phyloP scores from a whole-genome alignment of 2,888 invertebrate genomes.

The Pristionchus fissidentatus region DNA sequence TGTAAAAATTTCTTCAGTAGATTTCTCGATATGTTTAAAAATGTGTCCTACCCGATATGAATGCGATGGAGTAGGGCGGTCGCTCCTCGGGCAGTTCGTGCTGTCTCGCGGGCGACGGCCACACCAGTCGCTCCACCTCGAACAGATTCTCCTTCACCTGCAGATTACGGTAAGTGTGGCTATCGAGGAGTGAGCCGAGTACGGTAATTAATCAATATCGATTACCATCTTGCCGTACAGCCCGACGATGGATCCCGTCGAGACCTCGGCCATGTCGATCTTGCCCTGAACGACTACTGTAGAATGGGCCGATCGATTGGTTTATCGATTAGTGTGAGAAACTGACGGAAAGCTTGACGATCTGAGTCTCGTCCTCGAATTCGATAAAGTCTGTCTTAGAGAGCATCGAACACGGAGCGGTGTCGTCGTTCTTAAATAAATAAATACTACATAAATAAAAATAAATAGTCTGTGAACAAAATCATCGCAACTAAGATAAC shows the following conservation, averaged over 20 bases:
- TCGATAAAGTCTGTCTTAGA: conserved; percentile 12
- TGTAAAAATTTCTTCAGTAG: no score
- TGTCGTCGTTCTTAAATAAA: conserved; percentile 5
- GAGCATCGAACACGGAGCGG: neutral
- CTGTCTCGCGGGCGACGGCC: conserved; percentile 1
- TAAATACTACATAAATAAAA: no score
- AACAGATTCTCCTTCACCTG: neutral
- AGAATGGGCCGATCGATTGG: neutral
- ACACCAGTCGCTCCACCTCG: conserved; percentile 11
- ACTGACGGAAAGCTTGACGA: conserved; percentile 26
- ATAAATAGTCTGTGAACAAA: no score
- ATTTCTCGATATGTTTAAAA: neutral
- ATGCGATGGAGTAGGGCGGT: conserved; percentile 11
- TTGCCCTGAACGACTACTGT: conserved; percentile 34
- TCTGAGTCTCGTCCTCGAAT: conserved; percentile 43
- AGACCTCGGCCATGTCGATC: conserved; percentile 2
- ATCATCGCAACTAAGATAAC: no score
- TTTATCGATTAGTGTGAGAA: neutral
- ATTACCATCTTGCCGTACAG: conserved; percentile 28
- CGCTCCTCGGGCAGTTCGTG: conserved; percentile 10
- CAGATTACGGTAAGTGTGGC: neutral
- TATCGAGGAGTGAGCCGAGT: neutral
- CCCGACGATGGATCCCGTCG: conserved; percentile 37
- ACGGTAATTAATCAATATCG: no score
- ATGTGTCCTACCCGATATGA: conserved; percentile 32